Evolutionary conservation across 1,140 invertebrate species (phyloP).

Genomic region (Aphidius ervi): DNA sequence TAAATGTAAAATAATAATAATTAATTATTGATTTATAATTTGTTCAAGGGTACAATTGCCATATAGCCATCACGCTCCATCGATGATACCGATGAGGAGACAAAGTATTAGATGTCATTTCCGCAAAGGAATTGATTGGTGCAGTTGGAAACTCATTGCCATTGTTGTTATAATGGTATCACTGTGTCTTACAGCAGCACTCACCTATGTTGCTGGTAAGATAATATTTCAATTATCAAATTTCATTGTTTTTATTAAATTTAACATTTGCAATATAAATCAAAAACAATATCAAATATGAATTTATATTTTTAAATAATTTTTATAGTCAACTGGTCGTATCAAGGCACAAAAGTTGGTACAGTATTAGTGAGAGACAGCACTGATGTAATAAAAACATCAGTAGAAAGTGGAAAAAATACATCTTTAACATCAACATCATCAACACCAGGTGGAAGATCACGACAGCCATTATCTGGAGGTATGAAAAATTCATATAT

Average conservation of each 20-base stretch:
- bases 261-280: background rate
- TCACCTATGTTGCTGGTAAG: slow-evolving; percentile 85
- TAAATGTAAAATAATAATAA: no score
- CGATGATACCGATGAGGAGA: slow-evolving; percentile 51
- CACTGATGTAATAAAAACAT: slow-evolving; percentile 59
- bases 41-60: slow-evolving; percentile 45
- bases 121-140: slow-evolving; percentile 81
- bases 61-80: slow-evolving; percentile 46
- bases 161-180: slow-evolving; percentile 80
- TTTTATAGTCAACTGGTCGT: slow-evolving; percentile 66
- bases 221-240: slow-evolving; percentile 10
- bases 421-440: slow-evolving; percentile 58
- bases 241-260: background rate
- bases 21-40: no score
- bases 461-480: slow-evolving; percentile 60
- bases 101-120: slow-evolving; percentile 71
- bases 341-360: slow-evolving; percentile 74
- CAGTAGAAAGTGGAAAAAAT: slow-evolving; percentile 59
- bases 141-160: slow-evolving; percentile 86
- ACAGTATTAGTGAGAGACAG: slow-evolving; percentile 76
- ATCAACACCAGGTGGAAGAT: slow-evolving; percentile 52
- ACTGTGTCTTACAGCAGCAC: slow-evolving; percentile 72
- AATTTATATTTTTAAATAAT: no score
- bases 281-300: no score
- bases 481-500: slow-evolving; percentile 53